phyloP scores from a whole-genome alignment of 2,797 vertebrate species.

The Crax fasciolata region DNA sequence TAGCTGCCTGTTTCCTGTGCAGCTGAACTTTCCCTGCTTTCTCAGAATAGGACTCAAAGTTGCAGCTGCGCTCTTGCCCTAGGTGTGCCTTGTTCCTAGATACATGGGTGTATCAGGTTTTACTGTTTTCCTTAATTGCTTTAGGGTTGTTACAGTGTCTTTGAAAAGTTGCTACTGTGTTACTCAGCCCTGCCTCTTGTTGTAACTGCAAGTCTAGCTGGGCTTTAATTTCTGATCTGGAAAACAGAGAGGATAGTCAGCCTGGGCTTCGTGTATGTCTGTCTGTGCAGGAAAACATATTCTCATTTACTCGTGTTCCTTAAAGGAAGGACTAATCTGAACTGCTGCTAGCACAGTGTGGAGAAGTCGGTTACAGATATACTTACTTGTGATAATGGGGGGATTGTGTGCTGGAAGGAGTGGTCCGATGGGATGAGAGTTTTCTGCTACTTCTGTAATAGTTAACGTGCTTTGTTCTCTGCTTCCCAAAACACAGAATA shows the following conservation, averaged over 20 bases:
- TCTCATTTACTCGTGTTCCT: neutral
- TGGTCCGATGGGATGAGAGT: neutral
- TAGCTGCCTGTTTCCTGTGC: neutral
- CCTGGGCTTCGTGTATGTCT: neutral
- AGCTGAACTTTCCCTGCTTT: neutral
- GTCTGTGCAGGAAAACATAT: neutral
- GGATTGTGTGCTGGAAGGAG: neutral
- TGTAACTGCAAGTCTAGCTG: neutral
- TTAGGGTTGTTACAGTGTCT: neutral
- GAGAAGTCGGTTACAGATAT: neutral
- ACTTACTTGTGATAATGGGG: slow-evolving; percentile 17
- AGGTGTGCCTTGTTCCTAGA: neutral
- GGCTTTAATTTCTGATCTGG: neutral
- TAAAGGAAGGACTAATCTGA: slow-evolving; percentile 18
- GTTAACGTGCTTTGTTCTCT: slow-evolving; percentile 24
- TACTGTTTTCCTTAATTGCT: neutral
- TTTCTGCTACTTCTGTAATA: neutral
- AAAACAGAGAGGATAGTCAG: neutral
- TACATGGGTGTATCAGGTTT: neutral
- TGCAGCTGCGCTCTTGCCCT: neutral
- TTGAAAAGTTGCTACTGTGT: neutral
- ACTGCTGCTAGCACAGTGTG: neutral
- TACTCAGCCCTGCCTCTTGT: neutral
- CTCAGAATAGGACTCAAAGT: neutral
- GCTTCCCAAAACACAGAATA: slow-evolving; percentile 38